phyloP scores from a whole-genome alignment of 2,113 vertebrate species.

The Sceloporus undulatus region DNA sequence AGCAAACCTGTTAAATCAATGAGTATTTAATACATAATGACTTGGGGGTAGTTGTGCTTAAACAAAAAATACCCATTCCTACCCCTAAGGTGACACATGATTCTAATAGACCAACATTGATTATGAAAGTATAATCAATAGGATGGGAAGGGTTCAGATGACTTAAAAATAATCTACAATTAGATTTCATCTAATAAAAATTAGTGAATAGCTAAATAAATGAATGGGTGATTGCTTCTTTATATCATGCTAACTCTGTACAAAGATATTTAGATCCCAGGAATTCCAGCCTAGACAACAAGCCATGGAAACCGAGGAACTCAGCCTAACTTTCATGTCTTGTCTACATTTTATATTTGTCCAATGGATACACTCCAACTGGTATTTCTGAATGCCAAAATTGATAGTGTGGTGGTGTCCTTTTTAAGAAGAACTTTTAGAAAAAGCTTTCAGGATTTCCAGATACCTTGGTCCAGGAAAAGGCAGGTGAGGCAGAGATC shows the following conservation, averaged over 20 bases:
- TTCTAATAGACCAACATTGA: constrained; percentile 20
- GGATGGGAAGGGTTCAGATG: constrained; percentile 16
- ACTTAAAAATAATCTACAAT: background rate
- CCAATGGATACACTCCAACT: too few species aligned
- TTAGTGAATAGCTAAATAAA: background rate
- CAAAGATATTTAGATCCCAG: background rate
- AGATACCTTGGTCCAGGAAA: too few species aligned
- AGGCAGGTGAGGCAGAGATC: too few species aligned
- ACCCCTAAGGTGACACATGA: constrained; percentile 23
- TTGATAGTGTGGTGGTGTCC: too few species aligned
- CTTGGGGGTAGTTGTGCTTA: background rate
- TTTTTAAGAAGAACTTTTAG: too few species aligned
- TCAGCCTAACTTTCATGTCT: background rate
- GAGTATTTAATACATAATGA: constrained; percentile 64
- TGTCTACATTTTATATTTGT: too few species aligned
- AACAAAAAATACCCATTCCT: constrained; percentile 10
- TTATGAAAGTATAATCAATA: constrained; percentile 24
- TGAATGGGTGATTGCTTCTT: background rate
- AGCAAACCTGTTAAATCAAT: constrained; percentile 77
- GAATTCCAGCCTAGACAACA: background rate
- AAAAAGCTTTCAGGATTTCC: too few species aligned
- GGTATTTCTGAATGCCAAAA: too few species aligned
- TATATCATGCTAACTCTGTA: background rate
- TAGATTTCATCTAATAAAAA: constrained; percentile 1
- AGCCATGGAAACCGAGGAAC: fast-evolving